Evolutionary conservation across 2,888 invertebrate species (phyloP).

Genomic region (Agrenia bidenticulata): DNA sequence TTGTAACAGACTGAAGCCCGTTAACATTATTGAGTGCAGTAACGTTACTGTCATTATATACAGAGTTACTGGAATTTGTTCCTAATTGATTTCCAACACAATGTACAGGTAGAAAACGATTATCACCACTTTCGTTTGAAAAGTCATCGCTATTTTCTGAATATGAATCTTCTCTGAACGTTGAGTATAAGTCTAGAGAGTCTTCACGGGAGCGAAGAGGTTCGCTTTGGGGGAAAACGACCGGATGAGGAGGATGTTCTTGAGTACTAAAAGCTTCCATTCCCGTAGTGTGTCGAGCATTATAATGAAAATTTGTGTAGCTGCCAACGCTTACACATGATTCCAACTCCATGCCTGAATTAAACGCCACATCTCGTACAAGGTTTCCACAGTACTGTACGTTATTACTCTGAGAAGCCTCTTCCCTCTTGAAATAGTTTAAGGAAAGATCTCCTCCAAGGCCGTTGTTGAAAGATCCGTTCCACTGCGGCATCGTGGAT

Average conservation of each 20-base stretch:
- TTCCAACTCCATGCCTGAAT: conserved; percentile 64
- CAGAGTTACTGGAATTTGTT: no score
- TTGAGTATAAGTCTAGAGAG: conserved; percentile 64
- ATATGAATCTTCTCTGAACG: conserved; percentile 64
- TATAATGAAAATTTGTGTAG: conserved; percentile 69
- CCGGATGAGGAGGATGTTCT: neutral
- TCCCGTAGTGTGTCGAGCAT: conserved; percentile 53
- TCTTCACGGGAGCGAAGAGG: conserved; percentile 60
- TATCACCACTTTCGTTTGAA: conserved; percentile 53
- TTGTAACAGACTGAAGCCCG: no score
- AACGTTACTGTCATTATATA: neutral
- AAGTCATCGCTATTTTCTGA: conserved; percentile 60
- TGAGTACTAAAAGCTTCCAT: conserved; percentile 53
- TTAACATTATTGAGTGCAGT: neutral
- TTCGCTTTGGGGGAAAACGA: conserved; percentile 44
- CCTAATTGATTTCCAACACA: no score
- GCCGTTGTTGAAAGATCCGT: conserved; percentile 4
- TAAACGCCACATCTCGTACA: conserved; percentile 60
- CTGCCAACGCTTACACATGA: conserved; percentile 67
- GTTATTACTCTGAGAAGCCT: conserved; percentile 21
- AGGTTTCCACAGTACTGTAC: conserved; percentile 54
- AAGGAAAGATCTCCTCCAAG: neutral
- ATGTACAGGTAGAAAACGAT: neutral
- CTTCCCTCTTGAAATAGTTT: conserved; percentile 6
- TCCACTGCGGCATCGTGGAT: neutral